A percentile compares a stretch with the other conserved stretches of the same genome.
Conservation (phyloP, 2,797 vertebrate genomes). For the Potorous gilbertii region DNA sequence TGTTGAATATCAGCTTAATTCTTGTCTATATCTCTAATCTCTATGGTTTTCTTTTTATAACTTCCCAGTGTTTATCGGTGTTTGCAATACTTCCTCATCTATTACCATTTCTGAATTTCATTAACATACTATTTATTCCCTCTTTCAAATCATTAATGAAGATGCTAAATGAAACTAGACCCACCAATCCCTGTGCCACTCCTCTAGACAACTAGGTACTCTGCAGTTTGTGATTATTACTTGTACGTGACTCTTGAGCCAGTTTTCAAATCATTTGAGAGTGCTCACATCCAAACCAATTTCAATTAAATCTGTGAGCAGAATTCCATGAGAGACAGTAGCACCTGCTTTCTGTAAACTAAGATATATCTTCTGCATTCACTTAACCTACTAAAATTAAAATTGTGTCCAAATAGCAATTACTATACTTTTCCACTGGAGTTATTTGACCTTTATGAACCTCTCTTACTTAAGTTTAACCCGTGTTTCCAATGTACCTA, state of each 20-base stretch:
- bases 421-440: conserved; percentile 68
- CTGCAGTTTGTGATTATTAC: conserved; percentile 75
- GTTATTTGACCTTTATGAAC: conserved; percentile 42
- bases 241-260: conserved; percentile 68
- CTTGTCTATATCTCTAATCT: conserved; percentile 45
- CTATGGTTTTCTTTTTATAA: conserved; percentile 60
- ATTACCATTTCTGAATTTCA: conserved; percentile 76
- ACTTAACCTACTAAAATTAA: conserved; percentile 76
- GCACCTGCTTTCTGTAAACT: conserved; percentile 73
- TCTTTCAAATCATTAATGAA: conserved; percentile 78
- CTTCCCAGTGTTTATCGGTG: conserved; percentile 52
- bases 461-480: conserved; percentile 37
- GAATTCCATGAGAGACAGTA: conserved; percentile 64
- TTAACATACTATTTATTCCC: conserved; percentile 73
- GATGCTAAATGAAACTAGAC: conserved; percentile 74
- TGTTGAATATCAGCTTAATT: conserved; percentile 41
- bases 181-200: conserved; percentile 53
- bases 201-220: conserved; percentile 61
- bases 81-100: conserved; percentile 56
- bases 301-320: conserved; percentile 71
- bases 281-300: conserved; percentile 59
- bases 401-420: conserved; percentile 74
- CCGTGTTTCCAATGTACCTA: conserved; percentile 50
- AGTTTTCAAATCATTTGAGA: conserved; percentile 70
- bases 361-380: conserved; percentile 74